Conservation (phyloP, 1,140 invertebrate genomes). For the Calephelis nemesis region DNA sequence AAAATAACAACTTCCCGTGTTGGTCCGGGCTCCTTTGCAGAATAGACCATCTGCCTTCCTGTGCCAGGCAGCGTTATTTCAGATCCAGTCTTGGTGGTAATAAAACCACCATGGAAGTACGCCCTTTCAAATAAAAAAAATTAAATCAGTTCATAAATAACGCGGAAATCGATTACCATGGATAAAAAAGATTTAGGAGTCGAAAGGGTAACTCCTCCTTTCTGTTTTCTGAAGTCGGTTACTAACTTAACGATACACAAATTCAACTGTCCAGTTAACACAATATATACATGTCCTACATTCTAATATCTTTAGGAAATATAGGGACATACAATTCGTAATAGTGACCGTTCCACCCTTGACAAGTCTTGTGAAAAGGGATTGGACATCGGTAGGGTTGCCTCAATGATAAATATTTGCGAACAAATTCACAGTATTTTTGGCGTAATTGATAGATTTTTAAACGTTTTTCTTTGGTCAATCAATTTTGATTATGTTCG, state of each 20-base stretch:
- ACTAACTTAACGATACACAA: neutral
- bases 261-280: slow-evolving; percentile 29
- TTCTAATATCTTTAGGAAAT: slow-evolving; percentile 52
- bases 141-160: too few relatives aligned
- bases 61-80: too few relatives aligned
- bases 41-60: too few relatives aligned
- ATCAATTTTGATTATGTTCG: slow-evolving; percentile 17
- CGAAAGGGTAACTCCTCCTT: too few relatives aligned
- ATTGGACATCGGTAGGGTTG: slow-evolving; percentile 50
- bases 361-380: slow-evolving; percentile 63
- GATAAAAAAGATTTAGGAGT: too few relatives aligned
- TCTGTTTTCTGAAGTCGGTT: too few relatives aligned
- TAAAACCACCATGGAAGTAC: too few relatives aligned
- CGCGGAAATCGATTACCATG: too few relatives aligned
- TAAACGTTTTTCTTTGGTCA: slow-evolving; percentile 33
- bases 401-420: slow-evolving; percentile 50
- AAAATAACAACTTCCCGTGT: too few relatives aligned
- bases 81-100: too few relatives aligned
- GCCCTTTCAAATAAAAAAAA: too few relatives aligned
- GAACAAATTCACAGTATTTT: slow-evolving; percentile 39
- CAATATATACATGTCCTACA: slow-evolving; percentile 50
- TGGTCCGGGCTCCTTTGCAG: too few relatives aligned
- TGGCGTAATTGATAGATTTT: slow-evolving; percentile 46
- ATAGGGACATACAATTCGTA: slow-evolving; percentile 43
- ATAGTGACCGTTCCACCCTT: slow-evolving; percentile 49